Percentiles rank a stretch among this genome's conserved stretches.
Evolutionary conservation across 2,797 vertebrate species (phyloP).

Genomic region (Mormyrops attenuatus): DNA sequence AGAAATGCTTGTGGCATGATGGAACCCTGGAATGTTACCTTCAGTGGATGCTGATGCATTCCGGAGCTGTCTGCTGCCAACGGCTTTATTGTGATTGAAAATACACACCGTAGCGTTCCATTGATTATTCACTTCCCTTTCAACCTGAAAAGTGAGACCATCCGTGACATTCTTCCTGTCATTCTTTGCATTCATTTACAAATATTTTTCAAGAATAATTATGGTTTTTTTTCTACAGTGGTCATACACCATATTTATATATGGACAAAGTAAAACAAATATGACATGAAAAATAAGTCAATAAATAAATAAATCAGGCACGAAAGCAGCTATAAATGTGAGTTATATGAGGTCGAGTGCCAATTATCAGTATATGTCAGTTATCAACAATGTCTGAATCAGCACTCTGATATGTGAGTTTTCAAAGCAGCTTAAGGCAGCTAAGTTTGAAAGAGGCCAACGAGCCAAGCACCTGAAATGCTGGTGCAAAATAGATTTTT

Average conservation of each 20-base stretch:
- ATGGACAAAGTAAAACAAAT: not conserved
- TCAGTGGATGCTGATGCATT: not conserved
- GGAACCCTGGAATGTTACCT: not conserved
- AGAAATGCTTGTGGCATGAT: not conserved
- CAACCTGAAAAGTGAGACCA: not conserved
- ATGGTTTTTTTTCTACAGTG: not conserved
- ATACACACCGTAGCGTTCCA: not conserved
- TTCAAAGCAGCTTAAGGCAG: not conserved
- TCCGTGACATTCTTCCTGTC: not conserved
- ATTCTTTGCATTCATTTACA: conserved; percentile 16
- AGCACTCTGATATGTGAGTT: not conserved
- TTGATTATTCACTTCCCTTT: not conserved
- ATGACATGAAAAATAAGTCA: not conserved
- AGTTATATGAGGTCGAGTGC: not conserved
- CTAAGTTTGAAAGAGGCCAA: not conserved
- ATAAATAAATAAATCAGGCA: not conserved
- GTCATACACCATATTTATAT: not conserved
- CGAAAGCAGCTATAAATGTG: not conserved
- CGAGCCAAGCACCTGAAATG: not conserved
- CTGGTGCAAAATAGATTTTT: not conserved
- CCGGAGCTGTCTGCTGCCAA: not conserved
- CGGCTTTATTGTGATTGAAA: not conserved
- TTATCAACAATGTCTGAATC: not conserved
- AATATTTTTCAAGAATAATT: not conserved
- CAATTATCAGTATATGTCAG: not conserved